A percentile compares a stretch with the other conserved stretches of the same genome.
These are phyloP conservation scores for Crocodylus rhombifer DNA, from an alignment of 2,797 vertebrate species.

Conservation along the genomic window DNA sequence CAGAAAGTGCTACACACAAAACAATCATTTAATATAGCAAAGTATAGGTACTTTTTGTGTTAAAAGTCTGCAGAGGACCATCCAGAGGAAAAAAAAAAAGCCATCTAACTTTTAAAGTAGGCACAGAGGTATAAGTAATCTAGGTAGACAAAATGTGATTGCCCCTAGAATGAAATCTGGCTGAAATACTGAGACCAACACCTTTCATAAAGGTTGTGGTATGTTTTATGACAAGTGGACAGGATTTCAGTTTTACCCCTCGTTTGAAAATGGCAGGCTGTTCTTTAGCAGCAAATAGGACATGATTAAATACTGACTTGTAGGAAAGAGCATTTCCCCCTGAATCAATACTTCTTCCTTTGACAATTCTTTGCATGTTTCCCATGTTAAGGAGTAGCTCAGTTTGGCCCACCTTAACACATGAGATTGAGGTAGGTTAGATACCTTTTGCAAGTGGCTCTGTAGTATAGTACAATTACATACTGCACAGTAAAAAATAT, in stretches of 20 bases:
- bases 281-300: background rate
- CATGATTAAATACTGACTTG: background rate
- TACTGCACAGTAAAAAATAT: background rate
- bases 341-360: background rate
- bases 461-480: background rate
- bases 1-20: background rate
- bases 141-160: background rate
- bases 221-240: background rate
- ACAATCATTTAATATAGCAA: no score
- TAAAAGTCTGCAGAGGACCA: background rate
- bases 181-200: background rate
- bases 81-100: background rate
- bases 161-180: background rate
- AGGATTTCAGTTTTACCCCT: background rate
- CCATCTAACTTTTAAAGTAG: background rate
- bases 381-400: background rate
- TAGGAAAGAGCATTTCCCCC: background rate
- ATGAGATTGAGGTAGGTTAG: background rate
- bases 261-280: background rate
- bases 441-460: background rate
- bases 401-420: background rate
- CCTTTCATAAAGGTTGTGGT: background rate
- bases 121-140: background rate
- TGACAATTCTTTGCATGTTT: rapidly evolving
- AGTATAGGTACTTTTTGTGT: background rate